Percentiles rank a stretch among this genome's conserved stretches.
Evolutionary conservation across 2,888 invertebrate genomes (phyloP).

Genomic region (Metallyticus violacea): DNA sequence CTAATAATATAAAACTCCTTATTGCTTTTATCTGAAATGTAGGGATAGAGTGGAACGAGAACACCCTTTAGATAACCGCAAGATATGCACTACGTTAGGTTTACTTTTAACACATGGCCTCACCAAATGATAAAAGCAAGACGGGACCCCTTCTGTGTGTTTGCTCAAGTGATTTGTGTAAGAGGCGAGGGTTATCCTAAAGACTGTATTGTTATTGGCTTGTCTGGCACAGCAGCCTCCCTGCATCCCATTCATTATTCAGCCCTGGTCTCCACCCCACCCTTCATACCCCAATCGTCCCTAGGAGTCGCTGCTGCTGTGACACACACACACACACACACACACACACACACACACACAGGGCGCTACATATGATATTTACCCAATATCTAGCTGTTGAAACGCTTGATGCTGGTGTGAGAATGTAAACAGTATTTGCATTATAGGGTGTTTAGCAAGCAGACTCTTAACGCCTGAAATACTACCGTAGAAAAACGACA

Average conservation of each 20-base stretch:
- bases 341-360: neutral
- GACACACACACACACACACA: neutral
- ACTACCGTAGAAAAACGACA: too few relatives aligned
- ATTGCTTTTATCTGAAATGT: too few relatives aligned
- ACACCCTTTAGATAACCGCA: neutral
- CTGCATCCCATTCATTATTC: slow-evolving; percentile 10
- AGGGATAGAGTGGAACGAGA: neutral
- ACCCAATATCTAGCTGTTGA: neutral
- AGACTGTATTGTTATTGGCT: slow-evolving; percentile 10
- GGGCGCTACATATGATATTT: slow-evolving; percentile 17
- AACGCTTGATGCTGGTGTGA: neutral
- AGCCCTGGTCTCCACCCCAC: neutral
- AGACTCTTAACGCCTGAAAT: too few relatives aligned
- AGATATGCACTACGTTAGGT: neutral
- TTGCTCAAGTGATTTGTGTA: slow-evolving; percentile 3
- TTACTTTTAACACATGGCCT: neutral
- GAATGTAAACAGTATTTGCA: neutral
- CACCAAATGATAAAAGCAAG: neutral
- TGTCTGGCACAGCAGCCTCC: neutral
- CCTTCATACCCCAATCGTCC: neutral
- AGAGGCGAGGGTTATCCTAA: neutral
- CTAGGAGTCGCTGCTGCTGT: too few relatives aligned
- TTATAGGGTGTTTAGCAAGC: neutral
- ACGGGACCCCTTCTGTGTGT: neutral
- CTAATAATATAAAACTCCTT: too few relatives aligned